Conservation (phyloP, 1,140 invertebrate species). For the Contarinia nasturtii region DNA sequence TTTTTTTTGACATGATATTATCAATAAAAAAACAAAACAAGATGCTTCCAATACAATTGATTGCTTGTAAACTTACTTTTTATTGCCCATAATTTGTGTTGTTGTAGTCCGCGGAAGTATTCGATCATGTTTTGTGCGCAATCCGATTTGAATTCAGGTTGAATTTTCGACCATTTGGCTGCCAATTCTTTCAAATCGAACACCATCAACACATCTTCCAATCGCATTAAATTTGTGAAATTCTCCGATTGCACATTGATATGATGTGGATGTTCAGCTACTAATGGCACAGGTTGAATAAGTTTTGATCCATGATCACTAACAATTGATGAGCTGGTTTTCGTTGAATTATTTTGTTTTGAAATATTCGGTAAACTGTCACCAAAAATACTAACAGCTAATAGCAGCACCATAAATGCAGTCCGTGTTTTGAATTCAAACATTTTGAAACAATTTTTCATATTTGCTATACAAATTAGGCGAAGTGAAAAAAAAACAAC, state of each 20-base stretch:
- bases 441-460: no score
- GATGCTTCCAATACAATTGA: background rate
- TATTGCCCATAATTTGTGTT: background rate
- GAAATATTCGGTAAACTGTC: no score
- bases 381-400: no score
- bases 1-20: no score
- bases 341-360: no score
- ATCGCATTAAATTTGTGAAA: background rate
- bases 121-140: background rate
- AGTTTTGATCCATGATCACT: background rate
- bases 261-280: no score
- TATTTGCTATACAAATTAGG: no score
- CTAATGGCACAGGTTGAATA: background rate
- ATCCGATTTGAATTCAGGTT: background rate
- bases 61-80: slow-evolving; percentile 1
- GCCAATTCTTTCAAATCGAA: background rate
- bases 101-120: background rate
- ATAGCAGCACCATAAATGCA: no score
- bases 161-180: background rate
- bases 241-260: background rate
- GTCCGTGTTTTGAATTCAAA: no score
- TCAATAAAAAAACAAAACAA: no score
- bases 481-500: no score
- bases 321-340: background rate
- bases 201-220: background rate